Base-by-base conservation (phyloP, 1,140 invertebrate species). In the Bathynomus jamesi region DNA sequence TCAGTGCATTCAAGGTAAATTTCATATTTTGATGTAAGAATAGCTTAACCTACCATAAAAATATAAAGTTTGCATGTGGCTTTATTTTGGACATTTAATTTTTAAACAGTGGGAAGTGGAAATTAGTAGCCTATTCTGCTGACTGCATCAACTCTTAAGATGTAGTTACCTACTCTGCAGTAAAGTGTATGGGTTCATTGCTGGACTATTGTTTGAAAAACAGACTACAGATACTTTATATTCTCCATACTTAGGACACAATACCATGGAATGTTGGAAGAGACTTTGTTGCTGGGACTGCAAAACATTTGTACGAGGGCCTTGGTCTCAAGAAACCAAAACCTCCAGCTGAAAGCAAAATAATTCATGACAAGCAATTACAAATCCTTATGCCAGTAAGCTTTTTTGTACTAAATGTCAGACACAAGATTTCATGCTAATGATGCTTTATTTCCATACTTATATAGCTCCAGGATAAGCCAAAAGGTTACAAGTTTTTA, bases 221-320 rank as follows among this genome's bases (percentile, higher is more conserved):
- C 11, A 64, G 17, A 21, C 1, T 27, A 17, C 2, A 27, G 17
- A 63, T 28, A 21, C 4, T 64, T 64, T 27, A 17, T 27, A 3
- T 65, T 2, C 65, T 29, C 53, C 4, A 3, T 7, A 8, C 68
- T n/a, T 67, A 77, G 76, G 73, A 73, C 72, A 72, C 72, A 11
- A 32, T 77, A 64, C 76, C 76, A 61, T 77, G 76, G 76, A 74
- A 68, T 40, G 76, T 77, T 32, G 73, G 72, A 31, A 65, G 76
- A 67, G 76, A 77, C 61, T 77, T 77, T 74, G 76, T 77, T 17
- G 76, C 76, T 32, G 76, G 76, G 25, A 74, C 76, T 29, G 76
- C 76, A 13, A 77, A 77, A 63, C 76, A 77, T 32, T 63, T 77
- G 5, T 71, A 71, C 27, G 63, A 66, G 7, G 71, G 76, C 61